These are phyloP conservation scores for Meloidogyne chitwoodi DNA, from an alignment of 1,140 invertebrate genomes.

Conservation along the genomic window DNA sequence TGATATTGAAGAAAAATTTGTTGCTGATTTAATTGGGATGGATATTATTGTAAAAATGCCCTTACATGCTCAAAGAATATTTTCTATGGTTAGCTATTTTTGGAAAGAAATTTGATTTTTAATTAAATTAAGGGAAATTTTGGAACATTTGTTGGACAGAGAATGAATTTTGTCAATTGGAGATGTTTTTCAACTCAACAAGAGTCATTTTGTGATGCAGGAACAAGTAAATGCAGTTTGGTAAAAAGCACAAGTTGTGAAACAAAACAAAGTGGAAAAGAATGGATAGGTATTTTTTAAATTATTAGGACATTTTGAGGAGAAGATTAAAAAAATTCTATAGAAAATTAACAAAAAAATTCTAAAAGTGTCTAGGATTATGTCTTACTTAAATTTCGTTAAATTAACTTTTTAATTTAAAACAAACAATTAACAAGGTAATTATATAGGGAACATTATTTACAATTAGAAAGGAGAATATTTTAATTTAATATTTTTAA, in stretches of 20 bases:
- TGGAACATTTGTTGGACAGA: conserved; percentile 22
- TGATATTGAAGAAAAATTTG: background rate
- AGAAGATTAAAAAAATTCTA: too few species aligned
- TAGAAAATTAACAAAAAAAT: too few species aligned
- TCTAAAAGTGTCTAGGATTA: too few species aligned
- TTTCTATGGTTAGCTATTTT: background rate
- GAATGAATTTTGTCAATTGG: conserved; percentile 25
- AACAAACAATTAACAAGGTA: too few species aligned
- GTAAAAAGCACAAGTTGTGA: background rate
- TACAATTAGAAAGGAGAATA: too few species aligned
- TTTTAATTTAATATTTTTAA: too few species aligned
- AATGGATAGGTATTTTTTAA: conserved; percentile 14
- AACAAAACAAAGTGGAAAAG: conserved; percentile 1
- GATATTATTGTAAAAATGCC: background rate
- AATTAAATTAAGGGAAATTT: conserved; percentile 18
- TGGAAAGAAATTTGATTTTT: background rate
- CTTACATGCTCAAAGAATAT: background rate
- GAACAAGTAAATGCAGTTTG: background rate
- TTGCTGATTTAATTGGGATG: background rate
- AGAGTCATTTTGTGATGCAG: background rate
- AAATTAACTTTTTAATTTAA: too few species aligned
- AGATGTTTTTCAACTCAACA: conserved; percentile 1
- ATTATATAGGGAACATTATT: too few species aligned
- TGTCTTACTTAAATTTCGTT: too few species aligned
- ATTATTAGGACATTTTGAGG: too few species aligned